Percentiles rank a stretch among this genome's conserved stretches.
These are phyloP conservation scores for Diorhabda sublineata DNA, from an alignment of 1,140 invertebrate genomes.

Conservation along the genomic window DNA sequence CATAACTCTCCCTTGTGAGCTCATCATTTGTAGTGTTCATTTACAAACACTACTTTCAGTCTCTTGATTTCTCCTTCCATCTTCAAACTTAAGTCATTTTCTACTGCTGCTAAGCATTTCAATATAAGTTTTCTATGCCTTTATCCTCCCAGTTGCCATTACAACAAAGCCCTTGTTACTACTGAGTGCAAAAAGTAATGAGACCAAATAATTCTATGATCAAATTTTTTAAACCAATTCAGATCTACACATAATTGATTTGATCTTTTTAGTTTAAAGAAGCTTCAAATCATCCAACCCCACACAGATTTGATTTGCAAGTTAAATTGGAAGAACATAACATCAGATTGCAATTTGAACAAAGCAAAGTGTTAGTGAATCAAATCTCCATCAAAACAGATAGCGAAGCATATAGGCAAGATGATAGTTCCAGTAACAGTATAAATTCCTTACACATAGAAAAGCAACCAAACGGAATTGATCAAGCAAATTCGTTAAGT, in stretches of 20 bases:
- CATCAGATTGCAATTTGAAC: constrained; percentile 13
- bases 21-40: no score
- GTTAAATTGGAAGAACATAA: constrained; percentile 7
- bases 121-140: no score
- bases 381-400: constrained; percentile 17
- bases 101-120: no score
- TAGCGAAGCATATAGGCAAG: constrained; percentile 18
- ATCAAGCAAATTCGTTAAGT: constrained; percentile 9
- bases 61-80: no score
- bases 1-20: no score
- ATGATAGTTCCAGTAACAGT: constrained; percentile 26
- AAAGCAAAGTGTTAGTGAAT: constrained; percentile 14
- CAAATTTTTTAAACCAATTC: background rate
- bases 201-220: no score
- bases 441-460: constrained; percentile 24
- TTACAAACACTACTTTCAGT: no score
- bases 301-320: constrained; percentile 4
- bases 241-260: background rate
- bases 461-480: constrained; percentile 16
- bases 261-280: background rate
- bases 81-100: no score
- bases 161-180: no score
- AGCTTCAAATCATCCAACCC: background rate
- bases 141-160: no score
- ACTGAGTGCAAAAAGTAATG: no score